Base-by-base conservation (phyloP, 2,888 invertebrate species). In the Clistopyga incitator region DNA sequence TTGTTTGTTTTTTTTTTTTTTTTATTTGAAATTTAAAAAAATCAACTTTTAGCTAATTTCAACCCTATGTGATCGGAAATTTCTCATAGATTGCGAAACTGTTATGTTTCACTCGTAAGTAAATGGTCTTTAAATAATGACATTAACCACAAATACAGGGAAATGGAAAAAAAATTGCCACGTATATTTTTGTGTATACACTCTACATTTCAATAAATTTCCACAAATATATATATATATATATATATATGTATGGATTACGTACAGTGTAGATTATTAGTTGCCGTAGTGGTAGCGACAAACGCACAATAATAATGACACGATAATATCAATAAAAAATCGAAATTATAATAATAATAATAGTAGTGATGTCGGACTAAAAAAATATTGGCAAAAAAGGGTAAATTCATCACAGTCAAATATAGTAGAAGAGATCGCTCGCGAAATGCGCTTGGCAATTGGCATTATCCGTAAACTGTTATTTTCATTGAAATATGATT, bases 391-490 rank as follows among this genome's bases (percentile, higher is more conserved):
- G 10, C 29, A 42, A 61, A 61, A 61, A 74, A 75, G 65, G 42
- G 38, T 38, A 75, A 65, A 64, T 70, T 75, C 52, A 77, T 81
- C 81, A 81, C 81, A 81, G 81, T 76, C 81, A 77, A 81, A 71
- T 56, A 77, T 81, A 76, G 76, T 81, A 81, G 42, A 29, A 61
- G 50, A 61, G 64, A 47, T 50, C 29, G n/a, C 64, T 15, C 6
- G 70, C 18, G n/a, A 56, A 56, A 54, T 45, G 10, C 38, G 52
- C 70, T 56, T 56, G 23, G 67, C 25, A 52, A 45, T 45, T 72
- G 71, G 56, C 56, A 56, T 72, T 74, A 38, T 74, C 47, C 3
- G 59, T 74, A 29, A 29, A 47, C 18, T 18, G 11, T 38, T 67
- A n/a, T 67, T 67, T 10, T 42, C 20, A 67, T 20, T 42, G 20